Evolutionary conservation across 2,888 invertebrate genomes (phyloP), one percentile per base, ranked within the genome.

Genomic region (Agrochola lota): DNA sequence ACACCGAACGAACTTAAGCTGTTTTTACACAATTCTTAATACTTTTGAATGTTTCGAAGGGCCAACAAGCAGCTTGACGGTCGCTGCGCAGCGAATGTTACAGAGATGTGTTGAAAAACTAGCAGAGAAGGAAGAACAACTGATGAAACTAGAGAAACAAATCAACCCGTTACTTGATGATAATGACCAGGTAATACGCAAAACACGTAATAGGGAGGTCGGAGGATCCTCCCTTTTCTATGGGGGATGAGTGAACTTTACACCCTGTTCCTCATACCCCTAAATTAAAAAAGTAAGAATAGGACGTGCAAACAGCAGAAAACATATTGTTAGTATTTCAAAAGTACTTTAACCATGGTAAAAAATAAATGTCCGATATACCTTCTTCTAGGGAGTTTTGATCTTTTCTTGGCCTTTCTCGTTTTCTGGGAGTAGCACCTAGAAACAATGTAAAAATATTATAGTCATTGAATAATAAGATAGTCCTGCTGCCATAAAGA

Each of bases 151-250:
- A 60, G 99, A 99, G 94, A 99, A 99, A 94, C 99, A 99, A 43
- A 99, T 99, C 88, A 99, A 99, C 97, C 99, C 99, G 0, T 96
- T 99, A 71, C 96, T 99, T 59, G 99, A 99, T 93, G 99, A 99
- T 90, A 98, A 99, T 92, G 99, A 99, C 95, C 99, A 99, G 96
- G 97, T 97, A 83, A 59, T 7, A 49, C 15, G 49, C 30, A 26
- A 67, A n/a, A n/a, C n/a, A n/a, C n/a, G n/a, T n/a, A n/a, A n/a
- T n/a, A n/a, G n/a, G n/a, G n/a, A n/a, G n/a, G n/a, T n/a, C n/a
- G n/a, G n/a, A n/a, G n/a, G n/a, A n/a, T n/a, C n/a, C n/a, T n/a
- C n/a, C n/a, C n/a, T n/a, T n/a, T n/a, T n/a, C n/a, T n/a, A n/a
- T n/a, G n/a, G n/a, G n/a, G n/a, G n/a, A n/a, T n/a, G n/a, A n/a